Percentiles rank a stretch among this genome's conserved stretches.
These are phyloP conservation scores for Sparidentex hasta DNA, from an alignment of 2,797 vertebrate genomes.

Conservation along the genomic window DNA sequence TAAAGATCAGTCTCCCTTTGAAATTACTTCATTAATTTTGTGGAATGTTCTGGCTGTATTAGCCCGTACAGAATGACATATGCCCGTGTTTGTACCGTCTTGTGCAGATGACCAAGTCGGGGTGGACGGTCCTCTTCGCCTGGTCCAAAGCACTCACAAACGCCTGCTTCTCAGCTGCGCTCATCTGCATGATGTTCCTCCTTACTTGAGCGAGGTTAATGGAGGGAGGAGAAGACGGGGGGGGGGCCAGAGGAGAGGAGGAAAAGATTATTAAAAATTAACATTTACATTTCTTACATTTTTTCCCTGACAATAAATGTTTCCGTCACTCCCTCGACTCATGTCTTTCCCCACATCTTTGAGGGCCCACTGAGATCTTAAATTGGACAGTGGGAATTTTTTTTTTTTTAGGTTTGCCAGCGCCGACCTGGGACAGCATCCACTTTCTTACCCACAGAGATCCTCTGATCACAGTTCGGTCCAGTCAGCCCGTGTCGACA, in stretches of 20 bases:
- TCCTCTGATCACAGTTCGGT: slow-evolving; percentile 87
- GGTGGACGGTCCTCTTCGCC: slow-evolving; percentile 93
- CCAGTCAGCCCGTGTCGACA: slow-evolving; percentile 92
- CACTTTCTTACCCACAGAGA: slow-evolving; percentile 87
- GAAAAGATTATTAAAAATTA: slow-evolving; percentile 54
- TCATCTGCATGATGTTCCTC: slow-evolving; percentile 92
- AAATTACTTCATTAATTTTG: slow-evolving; percentile 9
- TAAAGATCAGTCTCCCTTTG: slow-evolving; percentile 11
- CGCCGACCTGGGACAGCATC: slow-evolving; percentile 11
- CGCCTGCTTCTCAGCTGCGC: slow-evolving; percentile 84
- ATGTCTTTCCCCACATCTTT: slow-evolving; percentile 6
- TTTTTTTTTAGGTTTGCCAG: not conserved
- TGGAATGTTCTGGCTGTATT: not conserved
- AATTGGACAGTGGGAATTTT: slow-evolving; percentile 18
- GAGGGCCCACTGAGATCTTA: slow-evolving; percentile 27
- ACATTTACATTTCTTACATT: slow-evolving; percentile 36
- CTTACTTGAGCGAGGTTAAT: slow-evolving; percentile 84
- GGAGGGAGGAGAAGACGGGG: not conserved
- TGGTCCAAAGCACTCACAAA: slow-evolving; percentile 90
- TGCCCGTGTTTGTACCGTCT: slow-evolving; percentile 79
- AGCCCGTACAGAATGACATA: not conserved
- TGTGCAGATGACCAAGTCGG: slow-evolving; percentile 93
- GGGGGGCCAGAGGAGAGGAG: slow-evolving; percentile 9
- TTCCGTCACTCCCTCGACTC: slow-evolving; percentile 25
- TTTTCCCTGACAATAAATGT: slow-evolving; percentile 41